Conservation (phyloP, 2,797 vertebrate genomes). For the Gymnoscopelus microlampas region DNA sequence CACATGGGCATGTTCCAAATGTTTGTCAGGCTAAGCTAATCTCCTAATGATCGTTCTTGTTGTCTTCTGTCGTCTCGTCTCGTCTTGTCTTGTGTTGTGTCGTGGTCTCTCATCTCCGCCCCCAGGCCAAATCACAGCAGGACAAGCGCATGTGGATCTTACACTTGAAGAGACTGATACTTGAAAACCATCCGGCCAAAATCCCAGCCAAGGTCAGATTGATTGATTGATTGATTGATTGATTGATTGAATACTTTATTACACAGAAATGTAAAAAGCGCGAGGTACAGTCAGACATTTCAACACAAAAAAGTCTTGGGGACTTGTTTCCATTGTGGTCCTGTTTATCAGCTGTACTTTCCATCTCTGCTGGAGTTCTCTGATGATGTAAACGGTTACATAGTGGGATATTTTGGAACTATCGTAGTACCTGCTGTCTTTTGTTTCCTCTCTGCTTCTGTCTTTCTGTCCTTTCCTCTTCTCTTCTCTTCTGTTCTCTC, state of each 20-base stretch:
- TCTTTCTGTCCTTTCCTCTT: not conserved
- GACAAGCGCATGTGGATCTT: constrained; percentile 98
- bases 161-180: constrained; percentile 96
- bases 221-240: constrained; percentile 4
- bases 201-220: constrained; percentile 94
- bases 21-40: constrained; percentile 34
- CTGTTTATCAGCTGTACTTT: not conserved
- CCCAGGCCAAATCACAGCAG: constrained; percentile 94
- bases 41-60: constrained; percentile 19
- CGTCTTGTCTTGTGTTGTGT: constrained; percentile 53
- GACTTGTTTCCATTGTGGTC: too few relatives aligned
- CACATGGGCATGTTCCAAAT: constrained; percentile 1
- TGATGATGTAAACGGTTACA: constrained; percentile 23
- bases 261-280: too few relatives aligned
- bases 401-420: constrained; percentile 40
- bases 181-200: constrained; percentile 98
- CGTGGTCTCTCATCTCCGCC: constrained; percentile 20
- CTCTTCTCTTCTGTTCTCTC: constrained; percentile 5
- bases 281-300: too few relatives aligned
- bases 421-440: constrained; percentile 12
- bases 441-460: constrained; percentile 15
- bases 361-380: constrained; percentile 11
- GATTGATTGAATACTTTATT: too few relatives aligned
- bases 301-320: too few relatives aligned
- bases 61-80: constrained; percentile 33